Evolutionary conservation across 2,113 vertebrate species (phyloP), one percentile per base, ranked within the genome.

Genomic region (Aramus guarauna): DNA sequence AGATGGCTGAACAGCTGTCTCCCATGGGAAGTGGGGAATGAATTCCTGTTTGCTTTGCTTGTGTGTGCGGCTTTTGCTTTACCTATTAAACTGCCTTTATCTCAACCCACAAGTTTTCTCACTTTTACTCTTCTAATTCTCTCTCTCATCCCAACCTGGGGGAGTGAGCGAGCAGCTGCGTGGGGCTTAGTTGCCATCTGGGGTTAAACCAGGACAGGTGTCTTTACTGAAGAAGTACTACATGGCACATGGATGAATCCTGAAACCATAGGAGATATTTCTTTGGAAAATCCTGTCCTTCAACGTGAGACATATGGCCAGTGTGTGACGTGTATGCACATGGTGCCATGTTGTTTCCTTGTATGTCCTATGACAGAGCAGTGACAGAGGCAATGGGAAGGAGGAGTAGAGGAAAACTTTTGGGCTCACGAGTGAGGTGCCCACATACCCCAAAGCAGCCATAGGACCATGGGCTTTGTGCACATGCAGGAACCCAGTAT

Each of bases 171-270:
- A 53, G 26, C 5, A 3, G 26, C 26, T 53, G 52, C 26, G 26
- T 53, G 26, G 26, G 14, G 52, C 52, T 53, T 53, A 53, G 52
- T 29, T 29, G 15, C 52, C 27, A 26, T 4, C 26, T 53, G 26
- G 15, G 47, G 52, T 27, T 53, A 53, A 53, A 29, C 15, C 52
- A 53, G 14, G 15, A 53, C 26, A 53, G 48, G 16, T 60, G 34
- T 12, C 39, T 80, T 48, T 79, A 39, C 19, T 75, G 56, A 26
- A 73, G 43, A 63, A 55, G 5, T 5, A 3, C 8, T 13, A 0
- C 0, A 0, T n/a, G 60, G 6, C 17, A 12, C 0, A 1, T 18
- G 26, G 8, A 11, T 72, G 15, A 13, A 27, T 56, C 21, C 58
- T 76, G 63, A 68, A 47, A 41, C 30, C 20, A 16, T 1, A 34